Base-by-base conservation (phyloP, 2,888 invertebrate genomes). In the Phoenoteleia sp. region DNA sequence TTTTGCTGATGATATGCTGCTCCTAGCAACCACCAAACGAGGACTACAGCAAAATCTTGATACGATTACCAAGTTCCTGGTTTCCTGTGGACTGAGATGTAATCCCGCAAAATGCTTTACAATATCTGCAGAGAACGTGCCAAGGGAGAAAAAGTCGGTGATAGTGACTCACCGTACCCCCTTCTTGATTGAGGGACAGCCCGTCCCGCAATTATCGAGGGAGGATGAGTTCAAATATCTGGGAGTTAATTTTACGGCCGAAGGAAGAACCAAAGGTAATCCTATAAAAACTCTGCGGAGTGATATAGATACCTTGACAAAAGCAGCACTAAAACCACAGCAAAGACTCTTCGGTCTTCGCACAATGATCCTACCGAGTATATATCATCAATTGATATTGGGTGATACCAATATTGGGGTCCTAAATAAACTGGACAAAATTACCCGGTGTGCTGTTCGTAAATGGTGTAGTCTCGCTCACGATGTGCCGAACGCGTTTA, bases 401-500 rank as follows among this genome's bases (percentile, higher is more conserved):
- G 62, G 62, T 0, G 6, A 27, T 45, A 45, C 27, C 3, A 45
- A 25, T 9, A 27, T 45, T 2, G 45, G 62, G n/a, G 45, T 45
- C 7, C 17, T 64, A 7, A 45, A 45, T n/a, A 64, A 42, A 42
- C 6, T 92, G 27, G 93, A 94, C 81, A 9, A 3, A 11, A 49
- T 64, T 11, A 9, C 25, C 11, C 27, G 74, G n/a, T 3, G 3
- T 75, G 88, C 1, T 86, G 90, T 72, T 77, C 86, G 93, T 67
- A 83, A 67, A 4, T 90, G 90, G 88, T 81, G 92, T 3, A 86
- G 89, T 23, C 90, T 93, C 0, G 93, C 92, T 0, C 56, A 86
- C 3, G 92, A 92, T 66, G 84, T 86, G 3, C 90, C 92, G 0
- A 87, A 80, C 2, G 91, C 87, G 0, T 93, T 91, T 72, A 93